These are phyloP conservation scores for Eubasilissa splendida DNA, from an alignment of 2,888 invertebrate species.

Conservation along the genomic window DNA sequence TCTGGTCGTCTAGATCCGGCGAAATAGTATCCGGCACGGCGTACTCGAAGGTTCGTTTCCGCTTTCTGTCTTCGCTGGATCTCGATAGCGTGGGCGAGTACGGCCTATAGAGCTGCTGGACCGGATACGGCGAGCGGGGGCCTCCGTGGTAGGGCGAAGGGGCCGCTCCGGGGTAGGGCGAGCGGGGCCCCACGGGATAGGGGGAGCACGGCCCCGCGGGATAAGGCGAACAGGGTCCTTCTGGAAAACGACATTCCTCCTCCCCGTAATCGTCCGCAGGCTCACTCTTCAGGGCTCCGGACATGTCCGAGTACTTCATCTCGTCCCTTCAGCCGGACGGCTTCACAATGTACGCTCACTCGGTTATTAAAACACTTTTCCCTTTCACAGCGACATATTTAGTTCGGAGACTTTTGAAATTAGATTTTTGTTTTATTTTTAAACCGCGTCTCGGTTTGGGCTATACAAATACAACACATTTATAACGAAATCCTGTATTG, in stretches of 20 bases:
- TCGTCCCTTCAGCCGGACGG: background rate
- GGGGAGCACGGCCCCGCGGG: background rate
- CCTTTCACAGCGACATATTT: background rate
- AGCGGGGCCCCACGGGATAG: background rate
- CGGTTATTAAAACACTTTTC: background rate
- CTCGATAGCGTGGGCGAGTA: conserved; percentile 10
- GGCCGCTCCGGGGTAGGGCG: background rate
- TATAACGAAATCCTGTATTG: background rate
- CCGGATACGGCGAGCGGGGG: conserved; percentile 6
- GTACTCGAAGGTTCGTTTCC: conserved; percentile 34
- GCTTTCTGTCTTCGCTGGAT: conserved; percentile 21
- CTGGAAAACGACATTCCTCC: conserved; percentile 26
- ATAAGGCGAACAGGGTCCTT: conserved; percentile 22
- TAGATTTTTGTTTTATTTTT: background rate
- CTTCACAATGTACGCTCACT: too few species aligned
- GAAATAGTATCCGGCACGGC: background rate
- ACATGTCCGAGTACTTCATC: conserved; percentile 14
- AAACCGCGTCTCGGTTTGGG: background rate
- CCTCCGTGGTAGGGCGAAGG: conserved; percentile 10
- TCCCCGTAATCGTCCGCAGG: conserved; percentile 42
- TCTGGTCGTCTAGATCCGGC: conserved; percentile 12
- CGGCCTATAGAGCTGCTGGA: conserved; percentile 6
- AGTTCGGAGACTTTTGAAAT: background rate
- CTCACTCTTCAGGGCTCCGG: conserved; percentile 30
- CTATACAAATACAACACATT: background rate